A percentile compares a stretch with the other conserved stretches of the same genome.
phyloP scores from a whole-genome alignment of 2,888 invertebrate species.

The Ophion ellenae region DNA sequence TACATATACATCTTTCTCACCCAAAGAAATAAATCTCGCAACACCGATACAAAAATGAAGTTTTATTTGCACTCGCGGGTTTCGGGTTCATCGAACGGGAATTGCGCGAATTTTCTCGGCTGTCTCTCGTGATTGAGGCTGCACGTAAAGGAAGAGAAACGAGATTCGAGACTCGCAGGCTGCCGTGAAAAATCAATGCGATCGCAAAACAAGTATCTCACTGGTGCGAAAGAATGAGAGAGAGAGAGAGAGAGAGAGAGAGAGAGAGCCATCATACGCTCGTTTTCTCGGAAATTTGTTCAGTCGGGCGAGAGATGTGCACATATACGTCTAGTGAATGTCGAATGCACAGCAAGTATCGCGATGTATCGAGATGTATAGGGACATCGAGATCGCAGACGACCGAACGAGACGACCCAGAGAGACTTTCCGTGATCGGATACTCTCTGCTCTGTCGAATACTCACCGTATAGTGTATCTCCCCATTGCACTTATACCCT shows the following conservation, averaged over 20 bases:
- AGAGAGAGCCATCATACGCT: slow-evolving; percentile 34
- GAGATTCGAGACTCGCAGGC: slow-evolving; percentile 4
- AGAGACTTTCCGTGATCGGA: slow-evolving; percentile 28
- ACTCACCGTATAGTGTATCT: neutral
- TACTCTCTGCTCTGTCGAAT: slow-evolving; percentile 9
- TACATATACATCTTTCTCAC: no score
- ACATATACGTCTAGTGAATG: slow-evolving; percentile 10
- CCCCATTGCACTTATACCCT: slow-evolving; percentile 11
- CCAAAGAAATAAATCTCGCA: neutral
- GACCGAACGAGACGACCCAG: slow-evolving; percentile 16
- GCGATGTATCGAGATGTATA: slow-evolving; percentile 40
- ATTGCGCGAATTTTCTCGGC: slow-evolving; percentile 38
- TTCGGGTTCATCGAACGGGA: slow-evolving; percentile 54
- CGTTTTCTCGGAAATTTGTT: slow-evolving; percentile 58
- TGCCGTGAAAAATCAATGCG: slow-evolving; percentile 54
- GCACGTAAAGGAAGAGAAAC: neutral
- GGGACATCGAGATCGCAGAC: slow-evolving; percentile 36
- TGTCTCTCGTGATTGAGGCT: slow-evolving; percentile 39
- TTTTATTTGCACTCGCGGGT: slow-evolving; percentile 7
- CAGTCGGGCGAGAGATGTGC: slow-evolving; percentile 4
- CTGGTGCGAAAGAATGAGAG: neutral
- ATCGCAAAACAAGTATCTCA: slow-evolving; percentile 46
- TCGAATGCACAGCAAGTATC: slow-evolving; percentile 20
- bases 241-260: neutral
- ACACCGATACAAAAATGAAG: neutral